A percentile compares a stretch with the other conserved stretches of the same genome.
Conservation (phyloP, 2,797 vertebrate species). For the Ctenopoma kingsleyae region DNA sequence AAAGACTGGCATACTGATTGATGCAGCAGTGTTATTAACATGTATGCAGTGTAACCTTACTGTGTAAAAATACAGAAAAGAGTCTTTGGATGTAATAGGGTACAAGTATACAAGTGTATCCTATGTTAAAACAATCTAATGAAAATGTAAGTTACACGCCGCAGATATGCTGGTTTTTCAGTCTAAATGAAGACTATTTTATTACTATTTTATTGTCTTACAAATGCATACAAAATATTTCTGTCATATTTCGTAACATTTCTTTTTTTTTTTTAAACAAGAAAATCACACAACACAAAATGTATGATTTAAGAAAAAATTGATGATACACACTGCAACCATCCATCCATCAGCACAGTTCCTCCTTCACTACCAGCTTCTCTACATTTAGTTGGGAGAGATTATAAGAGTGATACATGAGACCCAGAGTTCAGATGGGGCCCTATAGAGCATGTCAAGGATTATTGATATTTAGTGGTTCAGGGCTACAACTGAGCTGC, state of each 20-base stretch:
- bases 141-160: neutral
- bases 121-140: neutral
- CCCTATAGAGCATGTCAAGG: neutral
- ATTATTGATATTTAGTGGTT: slow-evolving; percentile 11
- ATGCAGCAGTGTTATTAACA: no score
- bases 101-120: neutral
- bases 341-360: no score
- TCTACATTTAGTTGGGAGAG: neutral
- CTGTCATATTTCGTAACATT: neutral
- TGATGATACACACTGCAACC: no score
- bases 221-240: no score
- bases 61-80: no score
- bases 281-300: neutral
- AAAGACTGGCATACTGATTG: neutral
- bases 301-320: neutral
- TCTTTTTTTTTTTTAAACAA: neutral
- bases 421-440: neutral
- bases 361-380: neutral
- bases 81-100: no score
- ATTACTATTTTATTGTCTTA: no score
- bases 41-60: no score
- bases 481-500: neutral
- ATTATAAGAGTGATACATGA: no score
- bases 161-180: neutral
- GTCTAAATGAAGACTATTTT: neutral